These are phyloP conservation scores for Dipodomys stephensi DNA, from an alignment of 2,113 vertebrate genomes.

Conservation along the genomic window DNA sequence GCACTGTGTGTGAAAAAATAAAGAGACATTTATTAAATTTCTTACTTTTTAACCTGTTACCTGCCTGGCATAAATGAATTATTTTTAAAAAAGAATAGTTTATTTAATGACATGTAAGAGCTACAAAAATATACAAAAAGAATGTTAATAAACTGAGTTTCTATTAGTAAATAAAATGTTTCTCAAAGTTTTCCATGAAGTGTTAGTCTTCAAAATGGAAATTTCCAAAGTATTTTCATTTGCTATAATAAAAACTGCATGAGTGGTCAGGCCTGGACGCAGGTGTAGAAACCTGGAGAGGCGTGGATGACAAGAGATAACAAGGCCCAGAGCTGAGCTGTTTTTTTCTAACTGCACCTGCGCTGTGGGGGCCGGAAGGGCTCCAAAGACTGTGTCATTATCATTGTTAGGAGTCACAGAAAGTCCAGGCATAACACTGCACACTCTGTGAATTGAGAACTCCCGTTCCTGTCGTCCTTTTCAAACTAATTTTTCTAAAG, in stretches of 20 bases:
- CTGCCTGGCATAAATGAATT: not conserved
- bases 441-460: not conserved
- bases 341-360: not conserved
- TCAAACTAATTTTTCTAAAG: not conserved
- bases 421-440: not conserved
- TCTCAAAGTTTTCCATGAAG: conserved; percentile 53
- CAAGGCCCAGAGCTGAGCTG: not conserved
- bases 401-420: not conserved
- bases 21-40: conserved; percentile 25
- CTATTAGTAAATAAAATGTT: conserved; percentile 46
- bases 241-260: conserved; percentile 57
- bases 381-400: not conserved
- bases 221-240: conserved; percentile 68
- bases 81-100: conserved; percentile 1
- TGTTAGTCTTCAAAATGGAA: conserved; percentile 20
- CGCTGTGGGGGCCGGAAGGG: not conserved
- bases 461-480: not conserved
- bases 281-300: not conserved
- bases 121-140: conserved; percentile 8
- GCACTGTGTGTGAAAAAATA: not conserved
- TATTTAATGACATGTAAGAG: conserved; percentile 33
- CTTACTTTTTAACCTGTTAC: not conserved
- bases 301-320: not conserved
- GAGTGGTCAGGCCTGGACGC: conserved; percentile 31
- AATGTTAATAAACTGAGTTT: conserved; percentile 29